These are phyloP conservation scores for Dasypogon diadema DNA, from an alignment of 2,888 invertebrate species.

Conservation along the genomic window DNA sequence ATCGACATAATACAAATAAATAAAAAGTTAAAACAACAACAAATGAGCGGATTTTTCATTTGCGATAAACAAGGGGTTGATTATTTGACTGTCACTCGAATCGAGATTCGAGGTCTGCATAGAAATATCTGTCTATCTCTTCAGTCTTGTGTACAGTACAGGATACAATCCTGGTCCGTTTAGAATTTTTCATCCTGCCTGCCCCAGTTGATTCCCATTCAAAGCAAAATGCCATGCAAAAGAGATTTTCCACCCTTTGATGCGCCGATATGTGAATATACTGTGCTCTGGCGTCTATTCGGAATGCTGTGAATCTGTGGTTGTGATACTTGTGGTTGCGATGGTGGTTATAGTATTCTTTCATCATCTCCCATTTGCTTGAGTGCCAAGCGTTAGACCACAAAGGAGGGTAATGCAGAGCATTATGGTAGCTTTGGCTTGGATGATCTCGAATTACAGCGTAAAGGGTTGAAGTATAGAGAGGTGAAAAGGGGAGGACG, in stretches of 20 bases:
- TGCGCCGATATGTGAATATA: slow-evolving; percentile 41
- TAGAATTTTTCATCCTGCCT: slow-evolving; percentile 43
- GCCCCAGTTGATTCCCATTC: slow-evolving; percentile 39
- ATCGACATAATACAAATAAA: slow-evolving; percentile 43
- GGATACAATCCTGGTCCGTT: slow-evolving; percentile 2
- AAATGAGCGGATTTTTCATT: slow-evolving; percentile 48
- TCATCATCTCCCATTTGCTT: slow-evolving; percentile 47
- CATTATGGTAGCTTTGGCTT: slow-evolving; percentile 41
- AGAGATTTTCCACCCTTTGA: slow-evolving; percentile 51
- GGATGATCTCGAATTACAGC: slow-evolving; percentile 50
- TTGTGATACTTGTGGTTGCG: background rate
- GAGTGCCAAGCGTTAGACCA: slow-evolving; percentile 46
- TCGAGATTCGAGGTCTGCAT: background rate
- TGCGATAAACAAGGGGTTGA: slow-evolving; percentile 47
- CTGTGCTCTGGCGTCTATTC: slow-evolving; percentile 20
- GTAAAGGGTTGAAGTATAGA: slow-evolving; percentile 44
- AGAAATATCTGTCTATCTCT: background rate
- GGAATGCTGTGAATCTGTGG: background rate
- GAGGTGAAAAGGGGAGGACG: slow-evolving; percentile 43
- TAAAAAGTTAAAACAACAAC: slow-evolving; percentile 49
- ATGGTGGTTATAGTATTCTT: slow-evolving; percentile 16
- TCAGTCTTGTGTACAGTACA: background rate
- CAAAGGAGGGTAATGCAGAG: slow-evolving; percentile 45
- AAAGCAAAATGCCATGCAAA: slow-evolving; percentile 49
- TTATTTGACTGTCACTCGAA: slow-evolving; percentile 35